Conservation (phyloP, 2,888 invertebrate genomes). For the Baccha elongata region DNA sequence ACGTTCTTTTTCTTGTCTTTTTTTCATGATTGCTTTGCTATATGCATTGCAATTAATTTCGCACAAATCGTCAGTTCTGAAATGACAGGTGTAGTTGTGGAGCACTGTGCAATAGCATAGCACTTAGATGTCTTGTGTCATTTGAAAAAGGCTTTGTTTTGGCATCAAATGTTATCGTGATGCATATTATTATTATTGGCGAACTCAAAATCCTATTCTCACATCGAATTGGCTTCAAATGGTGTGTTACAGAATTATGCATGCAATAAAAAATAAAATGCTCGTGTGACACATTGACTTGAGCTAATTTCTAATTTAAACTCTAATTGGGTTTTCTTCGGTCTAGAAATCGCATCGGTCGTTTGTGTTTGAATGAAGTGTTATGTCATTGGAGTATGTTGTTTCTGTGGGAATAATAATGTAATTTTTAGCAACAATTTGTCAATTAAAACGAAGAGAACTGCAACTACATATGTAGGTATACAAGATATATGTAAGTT, state of each 20-base stretch:
- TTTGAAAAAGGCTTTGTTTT: conserved; percentile 22
- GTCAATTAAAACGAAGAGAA: too few relatives aligned
- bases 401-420: conserved; percentile 7
- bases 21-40: conserved; percentile 17
- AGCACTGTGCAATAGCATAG: too few relatives aligned
- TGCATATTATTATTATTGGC: conserved; percentile 25
- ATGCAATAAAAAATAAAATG: conserved; percentile 7
- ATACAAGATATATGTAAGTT: too few relatives aligned
- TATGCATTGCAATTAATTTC: conserved; percentile 35
- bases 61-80: conserved; percentile 35
- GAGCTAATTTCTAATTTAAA: conserved; percentile 38
- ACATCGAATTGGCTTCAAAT: conserved; percentile 8
- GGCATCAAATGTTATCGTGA: conserved; percentile 34
- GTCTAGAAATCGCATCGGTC: not conserved
- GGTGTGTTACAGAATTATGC: not conserved
- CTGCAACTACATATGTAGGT: too few relatives aligned
- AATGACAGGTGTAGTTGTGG: conserved; percentile 23
- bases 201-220: conserved; percentile 40
- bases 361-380: not conserved
- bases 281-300: conserved; percentile 25
- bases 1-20: too few relatives aligned
- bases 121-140: too few relatives aligned
- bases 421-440: too few relatives aligned
- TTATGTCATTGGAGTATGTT: not conserved
- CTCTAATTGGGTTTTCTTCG: conserved; percentile 26